These are phyloP conservation scores for Tokudaia muenninki DNA, from an alignment of 2,797 vertebrate species.

Conservation along the genomic window DNA sequence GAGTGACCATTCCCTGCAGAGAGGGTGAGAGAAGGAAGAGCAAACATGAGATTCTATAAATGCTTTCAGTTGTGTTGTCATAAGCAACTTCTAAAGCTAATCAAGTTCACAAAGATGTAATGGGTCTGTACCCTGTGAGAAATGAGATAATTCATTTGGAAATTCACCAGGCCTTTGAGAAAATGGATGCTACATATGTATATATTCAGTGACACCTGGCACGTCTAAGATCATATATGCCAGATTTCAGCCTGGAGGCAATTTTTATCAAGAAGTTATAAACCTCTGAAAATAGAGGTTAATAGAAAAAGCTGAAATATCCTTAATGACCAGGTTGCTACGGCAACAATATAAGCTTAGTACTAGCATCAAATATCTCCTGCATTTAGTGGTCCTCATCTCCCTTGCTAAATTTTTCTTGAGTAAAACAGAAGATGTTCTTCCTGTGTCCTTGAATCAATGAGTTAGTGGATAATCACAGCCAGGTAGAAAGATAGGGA, in stretches of 20 bases:
- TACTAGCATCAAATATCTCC: conserved; percentile 74
- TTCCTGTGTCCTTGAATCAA: conserved; percentile 63
- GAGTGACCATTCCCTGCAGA: background rate
- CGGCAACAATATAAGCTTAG: conserved; percentile 83
- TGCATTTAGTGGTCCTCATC: conserved; percentile 72
- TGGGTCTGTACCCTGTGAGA: conserved; percentile 59
- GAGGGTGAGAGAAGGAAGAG: background rate
- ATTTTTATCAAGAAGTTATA: conserved; percentile 87
- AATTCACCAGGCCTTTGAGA: conserved; percentile 66
- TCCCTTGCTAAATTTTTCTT: conserved; percentile 73
- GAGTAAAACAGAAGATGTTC: conserved; percentile 73
- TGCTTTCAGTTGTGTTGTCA: background rate
- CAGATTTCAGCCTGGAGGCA: conserved; percentile 86
- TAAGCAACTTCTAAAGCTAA: conserved; percentile 70
- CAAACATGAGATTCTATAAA: background rate
- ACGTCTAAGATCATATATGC: conserved; percentile 84
- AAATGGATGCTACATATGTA: conserved; percentile 68
- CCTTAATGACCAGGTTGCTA: conserved; percentile 87
- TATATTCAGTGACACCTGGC: conserved; percentile 83
- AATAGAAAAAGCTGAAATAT: conserved; percentile 88
- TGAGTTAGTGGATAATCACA: conserved; percentile 67
- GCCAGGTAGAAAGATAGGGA: background rate
- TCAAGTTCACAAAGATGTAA: conserved; percentile 60
- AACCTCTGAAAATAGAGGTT: conserved; percentile 88
- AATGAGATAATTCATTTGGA: conserved; percentile 72